Evolutionary conservation across 2,888 invertebrate species (phyloP), one percentile per base, ranked within the genome.

Genomic region (Chrysotoxum bicinctum): DNA sequence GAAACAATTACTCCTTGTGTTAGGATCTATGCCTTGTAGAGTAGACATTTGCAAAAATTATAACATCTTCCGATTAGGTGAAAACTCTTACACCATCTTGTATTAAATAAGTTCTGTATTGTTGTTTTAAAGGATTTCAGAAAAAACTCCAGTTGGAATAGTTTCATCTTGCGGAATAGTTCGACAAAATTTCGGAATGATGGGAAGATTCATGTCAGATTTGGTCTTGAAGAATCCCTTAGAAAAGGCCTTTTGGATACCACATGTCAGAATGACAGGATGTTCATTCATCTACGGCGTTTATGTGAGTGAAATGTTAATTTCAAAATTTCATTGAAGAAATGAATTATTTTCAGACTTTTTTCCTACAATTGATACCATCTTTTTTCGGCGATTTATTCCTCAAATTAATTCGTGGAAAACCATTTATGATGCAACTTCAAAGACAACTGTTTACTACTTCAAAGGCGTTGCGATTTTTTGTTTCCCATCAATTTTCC

Each of bases 341-440:
- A 37, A 37, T 4, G 5, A 3, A 5, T 0, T 37, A 5, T 21
- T 10, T 21, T 21, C 9, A 19, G 88, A 2, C 88, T 4, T 80
- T 89, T 19, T 87, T 88, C 9, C 88, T 89, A 32, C 89, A 90
- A 75, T 37, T 90, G 4, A 0, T 90, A 1, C 90, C 91, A 1
- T 87, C 90, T 0, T 8, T 89, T 1, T 2, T 89, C 6, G 62
- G 87, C 0, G 90, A 90, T 70, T 16, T 79, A 0, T 19, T 89
- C 0, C 54, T 91, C 2, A 14, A 7, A 9, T 12, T 89, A 10
- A 87, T 69, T 16, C 88, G 90, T 0, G 88, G 83, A 3, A 83
- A 87, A 37, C 89, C 90, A 0, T 48, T 58, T 0, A 10, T 90
- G 1, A 86, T 91, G 89, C 21, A 78, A 10, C 84, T 89, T 4